A percentile compares a stretch with the other conserved stretches of the same genome.
Evolutionary conservation across 2,888 invertebrate genomes (phyloP).

Genomic region (Lathronympha strigana): DNA sequence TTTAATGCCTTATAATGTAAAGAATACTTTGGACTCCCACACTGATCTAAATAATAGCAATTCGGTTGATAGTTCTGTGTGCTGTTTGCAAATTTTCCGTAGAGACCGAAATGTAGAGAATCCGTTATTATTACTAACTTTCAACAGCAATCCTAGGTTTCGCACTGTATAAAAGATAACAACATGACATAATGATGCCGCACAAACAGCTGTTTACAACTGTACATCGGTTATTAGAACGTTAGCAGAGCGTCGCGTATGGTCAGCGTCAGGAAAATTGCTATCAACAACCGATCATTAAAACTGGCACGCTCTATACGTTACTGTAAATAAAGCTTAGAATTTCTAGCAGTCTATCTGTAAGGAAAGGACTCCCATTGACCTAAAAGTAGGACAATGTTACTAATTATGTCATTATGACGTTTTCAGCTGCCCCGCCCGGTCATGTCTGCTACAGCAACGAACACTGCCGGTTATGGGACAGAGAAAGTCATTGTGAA

Average conservation of each 20-base stretch:
- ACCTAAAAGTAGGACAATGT: neutral
- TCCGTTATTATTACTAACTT: neutral
- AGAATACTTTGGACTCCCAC: too few relatives aligned
- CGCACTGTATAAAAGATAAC: neutral
- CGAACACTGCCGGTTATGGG: slow-evolving; percentile 94
- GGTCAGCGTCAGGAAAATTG: slow-evolving; percentile 65
- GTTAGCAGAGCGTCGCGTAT: slow-evolving; percentile 63
- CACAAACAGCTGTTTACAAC: slow-evolving; percentile 56
- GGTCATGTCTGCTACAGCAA: slow-evolving; percentile 96
- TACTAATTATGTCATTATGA: neutral
- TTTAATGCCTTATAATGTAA: too few relatives aligned
- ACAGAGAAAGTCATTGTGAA: slow-evolving; percentile 93
- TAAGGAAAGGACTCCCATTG: neutral
- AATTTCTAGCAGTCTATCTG: slow-evolving; percentile 5
- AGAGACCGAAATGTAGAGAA: neutral
- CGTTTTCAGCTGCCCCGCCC: slow-evolving; percentile 89
- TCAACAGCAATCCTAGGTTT: neutral
- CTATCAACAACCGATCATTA: slow-evolving; percentile 53
- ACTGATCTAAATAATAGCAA: too few relatives aligned
- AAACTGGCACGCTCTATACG: slow-evolving; percentile 42
- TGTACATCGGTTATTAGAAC: slow-evolving; percentile 66
- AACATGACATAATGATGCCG: slow-evolving; percentile 47
- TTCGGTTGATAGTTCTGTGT: too few relatives aligned
- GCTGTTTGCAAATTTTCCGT: neutral
- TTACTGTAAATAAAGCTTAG: slow-evolving; percentile 29